Conservation (phyloP, 2,888 invertebrate genomes). For the Alsophila aescularia region DNA sequence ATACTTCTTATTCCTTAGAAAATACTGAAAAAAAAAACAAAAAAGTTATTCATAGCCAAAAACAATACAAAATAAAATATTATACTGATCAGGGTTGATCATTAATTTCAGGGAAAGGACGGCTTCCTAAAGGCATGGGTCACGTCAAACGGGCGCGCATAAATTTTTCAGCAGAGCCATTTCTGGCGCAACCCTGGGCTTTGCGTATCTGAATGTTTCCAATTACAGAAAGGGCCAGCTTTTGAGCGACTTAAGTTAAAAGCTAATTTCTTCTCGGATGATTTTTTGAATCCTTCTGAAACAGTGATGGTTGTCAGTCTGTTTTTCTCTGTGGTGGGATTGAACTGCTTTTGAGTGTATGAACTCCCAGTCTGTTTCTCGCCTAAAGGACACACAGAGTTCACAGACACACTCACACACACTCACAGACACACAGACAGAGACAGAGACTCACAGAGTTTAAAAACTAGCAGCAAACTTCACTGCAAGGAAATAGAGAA, state of each 20-base stretch:
- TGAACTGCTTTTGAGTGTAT: too few species aligned
- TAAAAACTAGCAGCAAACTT: too few species aligned
- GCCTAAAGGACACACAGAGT: too few species aligned
- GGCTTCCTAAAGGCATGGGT: slow-evolving; percentile 36
- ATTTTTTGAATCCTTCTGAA: neutral
- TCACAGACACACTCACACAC: too few species aligned
- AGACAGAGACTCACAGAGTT: too few species aligned
- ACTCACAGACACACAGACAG: too few species aligned
- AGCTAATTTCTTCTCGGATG: neutral
- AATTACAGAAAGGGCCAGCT: slow-evolving; percentile 63
- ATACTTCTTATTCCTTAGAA: neutral
- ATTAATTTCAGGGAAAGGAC: slow-evolving; percentile 34
- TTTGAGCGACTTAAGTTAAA: slow-evolving; percentile 42
- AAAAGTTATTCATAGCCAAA: neutral
- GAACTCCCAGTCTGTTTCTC: too few species aligned
- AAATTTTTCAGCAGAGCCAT: slow-evolving; percentile 69
- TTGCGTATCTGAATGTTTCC: slow-evolving; percentile 73
- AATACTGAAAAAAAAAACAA: too few species aligned
- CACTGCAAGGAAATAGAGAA: too few species aligned
- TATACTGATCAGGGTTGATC: slow-evolving; percentile 29
- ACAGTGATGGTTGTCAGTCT: too few species aligned
- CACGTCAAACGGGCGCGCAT: slow-evolving; percentile 64
- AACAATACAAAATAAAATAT: neutral
- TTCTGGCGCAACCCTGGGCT: slow-evolving; percentile 60
- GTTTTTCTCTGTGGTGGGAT: too few species aligned